A percentile compares a stretch with the other conserved stretches of the same genome.
Evolutionary conservation across 1,140 invertebrate species (phyloP).

Genomic region (Drosophila nannoptera): DNA sequence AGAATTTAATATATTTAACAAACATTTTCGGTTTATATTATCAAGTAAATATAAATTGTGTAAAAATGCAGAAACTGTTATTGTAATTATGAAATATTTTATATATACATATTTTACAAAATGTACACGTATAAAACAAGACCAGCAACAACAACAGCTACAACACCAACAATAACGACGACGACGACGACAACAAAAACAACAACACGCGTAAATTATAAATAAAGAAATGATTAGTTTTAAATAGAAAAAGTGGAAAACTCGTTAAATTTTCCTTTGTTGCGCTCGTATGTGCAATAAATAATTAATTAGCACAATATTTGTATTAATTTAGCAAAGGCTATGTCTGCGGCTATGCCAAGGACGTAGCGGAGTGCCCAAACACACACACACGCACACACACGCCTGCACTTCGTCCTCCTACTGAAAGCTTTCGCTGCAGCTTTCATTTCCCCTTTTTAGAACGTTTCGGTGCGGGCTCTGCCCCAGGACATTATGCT

Average conservation of each 20-base stretch:
- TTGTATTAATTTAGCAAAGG: slow-evolving; percentile 57
- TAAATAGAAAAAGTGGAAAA: slow-evolving; percentile 46
- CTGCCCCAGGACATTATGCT: slow-evolving; percentile 48
- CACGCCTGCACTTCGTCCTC: slow-evolving; percentile 15
- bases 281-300: slow-evolving; percentile 36
- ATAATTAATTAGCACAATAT: slow-evolving; percentile 64
- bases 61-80: slow-evolving; percentile 28
- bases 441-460: slow-evolving; percentile 55
- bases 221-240: slow-evolving; percentile 67
- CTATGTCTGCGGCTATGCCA: slow-evolving; percentile 52
- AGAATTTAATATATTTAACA: not conserved
- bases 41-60: slow-evolving; percentile 33
- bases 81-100: slow-evolving; percentile 13
- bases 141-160: too few species aligned
- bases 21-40: slow-evolving; percentile 38
- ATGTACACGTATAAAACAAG: slow-evolving; percentile 35
- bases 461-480: slow-evolving; percentile 42
- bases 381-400: slow-evolving; percentile 2
- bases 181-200: not conserved
- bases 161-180: too few species aligned
- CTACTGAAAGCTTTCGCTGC: slow-evolving; percentile 23
- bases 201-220: slow-evolving; percentile 54
- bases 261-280: not conserved
- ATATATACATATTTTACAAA: slow-evolving; percentile 17
- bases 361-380: slow-evolving; percentile 36